phyloP scores from a whole-genome alignment of 2,797 vertebrate genomes.

The Todus mexicanus region DNA sequence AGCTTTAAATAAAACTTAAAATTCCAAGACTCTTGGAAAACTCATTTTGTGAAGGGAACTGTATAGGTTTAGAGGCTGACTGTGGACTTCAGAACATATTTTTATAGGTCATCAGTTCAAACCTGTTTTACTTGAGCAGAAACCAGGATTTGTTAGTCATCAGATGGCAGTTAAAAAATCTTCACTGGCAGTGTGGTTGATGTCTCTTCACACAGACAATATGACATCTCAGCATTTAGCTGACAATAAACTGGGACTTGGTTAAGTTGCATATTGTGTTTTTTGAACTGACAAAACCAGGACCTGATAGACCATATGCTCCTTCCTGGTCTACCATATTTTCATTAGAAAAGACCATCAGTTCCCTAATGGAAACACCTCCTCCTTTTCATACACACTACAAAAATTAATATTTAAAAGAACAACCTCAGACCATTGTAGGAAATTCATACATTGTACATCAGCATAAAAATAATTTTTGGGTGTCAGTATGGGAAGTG shows the following conservation, averaged over 20 bases:
- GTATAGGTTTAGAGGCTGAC: neutral
- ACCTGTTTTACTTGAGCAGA: slow-evolving; percentile 29
- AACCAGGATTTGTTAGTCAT: slow-evolving; percentile 16
- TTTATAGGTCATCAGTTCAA: slow-evolving; percentile 19
- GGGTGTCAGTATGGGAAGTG: neutral
- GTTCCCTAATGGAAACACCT: neutral
- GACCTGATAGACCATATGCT: neutral
- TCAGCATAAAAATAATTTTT: neutral
- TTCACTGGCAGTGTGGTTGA: neutral
- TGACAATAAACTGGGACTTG: neutral
- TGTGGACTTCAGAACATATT: neutral
- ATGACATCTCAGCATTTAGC: slow-evolving; percentile 18
- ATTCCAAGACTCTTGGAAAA: neutral
- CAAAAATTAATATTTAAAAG: neutral
- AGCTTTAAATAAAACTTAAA: neutral
- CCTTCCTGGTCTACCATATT: neutral
- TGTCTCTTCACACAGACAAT: slow-evolving; percentile 22
- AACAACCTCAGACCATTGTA: neutral
- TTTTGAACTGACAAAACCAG: slow-evolving; percentile 24
- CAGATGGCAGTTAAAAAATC: slow-evolving; percentile 17
- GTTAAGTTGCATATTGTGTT: neutral
- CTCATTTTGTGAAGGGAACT: neutral
- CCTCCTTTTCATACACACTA: neutral
- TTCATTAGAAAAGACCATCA: neutral
- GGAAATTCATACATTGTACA: neutral